Conservation (phyloP, 2,797 vertebrate genomes). For the Aplochiton taeniatus region DNA sequence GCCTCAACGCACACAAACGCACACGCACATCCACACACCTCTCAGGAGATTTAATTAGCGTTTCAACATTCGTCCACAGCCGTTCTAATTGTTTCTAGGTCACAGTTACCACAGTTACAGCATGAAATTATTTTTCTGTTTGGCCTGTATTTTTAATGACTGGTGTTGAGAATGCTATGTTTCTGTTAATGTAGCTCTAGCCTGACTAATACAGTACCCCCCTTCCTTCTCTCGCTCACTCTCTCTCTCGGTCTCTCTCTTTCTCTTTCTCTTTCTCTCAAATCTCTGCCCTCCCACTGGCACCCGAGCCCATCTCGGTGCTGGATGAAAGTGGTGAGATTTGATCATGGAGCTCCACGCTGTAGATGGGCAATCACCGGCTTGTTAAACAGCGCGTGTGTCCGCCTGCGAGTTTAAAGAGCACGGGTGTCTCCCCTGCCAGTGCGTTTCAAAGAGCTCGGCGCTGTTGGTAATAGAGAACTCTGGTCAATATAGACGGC, state of each 20-base stretch:
- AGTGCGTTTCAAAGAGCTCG: slow-evolving; percentile 1
- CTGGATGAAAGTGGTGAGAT: slow-evolving; percentile 10
- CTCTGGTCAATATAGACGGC: neutral
- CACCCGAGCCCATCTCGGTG: slow-evolving; percentile 1
- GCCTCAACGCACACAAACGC: slow-evolving; percentile 7
- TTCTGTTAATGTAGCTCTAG: slow-evolving; percentile 22
- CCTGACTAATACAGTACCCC: no score
- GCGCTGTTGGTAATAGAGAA: slow-evolving; percentile 23
- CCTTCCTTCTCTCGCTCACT: neutral
- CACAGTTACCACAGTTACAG: slow-evolving; percentile 35
- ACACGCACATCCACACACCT: slow-evolving; percentile 5
- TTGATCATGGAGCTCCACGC: slow-evolving; percentile 32
- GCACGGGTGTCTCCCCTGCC: neutral
- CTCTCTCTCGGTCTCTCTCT: neutral
- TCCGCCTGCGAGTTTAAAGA: neutral
- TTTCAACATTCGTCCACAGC: slow-evolving; percentile 4
- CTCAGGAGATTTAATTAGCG: slow-evolving; percentile 21
- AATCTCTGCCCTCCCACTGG: neutral
- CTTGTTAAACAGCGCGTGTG: neutral
- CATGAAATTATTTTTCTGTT: slow-evolving; percentile 27
- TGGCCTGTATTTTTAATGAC: slow-evolving; percentile 60
- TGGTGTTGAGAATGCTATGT: slow-evolving; percentile 38
- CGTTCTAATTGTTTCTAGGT: slow-evolving; percentile 58
- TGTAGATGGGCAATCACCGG: slow-evolving; percentile 19
- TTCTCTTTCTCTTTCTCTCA: neutral